A percentile compares a stretch with the other conserved stretches of the same genome.
These are phyloP conservation scores for Morbakka virulenta DNA, from an alignment of 30 jellyfish, hydroid and myxozoan genomes.

Conservation along the genomic window DNA sequence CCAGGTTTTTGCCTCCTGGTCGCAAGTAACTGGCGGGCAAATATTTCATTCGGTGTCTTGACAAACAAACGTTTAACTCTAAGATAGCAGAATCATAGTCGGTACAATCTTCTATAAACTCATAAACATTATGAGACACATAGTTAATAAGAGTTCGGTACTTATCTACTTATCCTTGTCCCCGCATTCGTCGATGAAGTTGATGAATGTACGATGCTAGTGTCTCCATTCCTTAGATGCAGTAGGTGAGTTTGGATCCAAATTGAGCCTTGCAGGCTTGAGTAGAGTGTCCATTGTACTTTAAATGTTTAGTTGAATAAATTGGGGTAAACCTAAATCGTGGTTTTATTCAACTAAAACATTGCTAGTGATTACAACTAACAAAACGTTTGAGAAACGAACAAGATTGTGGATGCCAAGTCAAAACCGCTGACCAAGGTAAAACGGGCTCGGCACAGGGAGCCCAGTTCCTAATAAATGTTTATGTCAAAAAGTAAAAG, in stretches of 20 bases:
- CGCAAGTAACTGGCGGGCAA: conserved; percentile 21
- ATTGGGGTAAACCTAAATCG: no score
- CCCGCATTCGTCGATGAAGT: background rate
- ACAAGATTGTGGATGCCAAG: no score
- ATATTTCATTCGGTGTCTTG: conserved; percentile 18
- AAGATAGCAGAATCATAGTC: conserved; percentile 29
- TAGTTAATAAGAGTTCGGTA: no score
- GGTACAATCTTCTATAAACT: conserved; percentile 20
- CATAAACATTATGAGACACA: background rate
- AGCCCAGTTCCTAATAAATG: no score
- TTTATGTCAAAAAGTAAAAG: no score
- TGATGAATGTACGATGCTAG: conserved; percentile 16
- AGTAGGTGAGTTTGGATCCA: conserved; percentile 9
- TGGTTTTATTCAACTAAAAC: no score
- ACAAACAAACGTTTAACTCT: conserved; percentile 6
- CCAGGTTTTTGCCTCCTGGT: conserved; percentile 43
- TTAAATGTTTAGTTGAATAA: no score
- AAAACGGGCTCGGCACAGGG: no score
- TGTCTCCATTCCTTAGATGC: conserved; percentile 15
- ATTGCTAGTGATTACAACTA: no score
- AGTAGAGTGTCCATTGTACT: conserved; percentile 1
- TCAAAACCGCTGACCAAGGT: no score
- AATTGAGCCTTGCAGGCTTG: conserved; percentile 17
- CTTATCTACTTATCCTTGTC: no score
- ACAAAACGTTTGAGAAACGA: no score